Percentiles rank a stretch among this genome's conserved stretches.
Evolutionary conservation across 2,888 invertebrate species (phyloP).

Genomic region (Nomada flava): DNA sequence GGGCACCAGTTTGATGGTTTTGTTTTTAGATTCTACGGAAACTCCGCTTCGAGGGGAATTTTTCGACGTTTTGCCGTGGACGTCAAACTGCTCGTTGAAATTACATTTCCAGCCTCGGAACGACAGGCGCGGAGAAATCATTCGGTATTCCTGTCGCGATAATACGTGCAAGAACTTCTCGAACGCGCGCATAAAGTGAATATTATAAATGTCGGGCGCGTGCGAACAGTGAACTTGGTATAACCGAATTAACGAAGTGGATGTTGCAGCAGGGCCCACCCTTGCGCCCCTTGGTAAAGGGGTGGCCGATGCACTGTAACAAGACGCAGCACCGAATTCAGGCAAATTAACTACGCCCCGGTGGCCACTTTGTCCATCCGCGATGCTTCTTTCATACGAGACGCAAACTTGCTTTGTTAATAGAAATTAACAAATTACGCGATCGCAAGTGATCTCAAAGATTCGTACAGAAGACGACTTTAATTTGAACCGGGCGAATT

Average conservation of each 20-base stretch:
- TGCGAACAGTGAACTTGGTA: conserved; percentile 74
- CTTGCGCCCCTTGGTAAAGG: conserved; percentile 30
- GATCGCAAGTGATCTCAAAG: too few relatives aligned
- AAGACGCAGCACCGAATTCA: conserved; percentile 10
- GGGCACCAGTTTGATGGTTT: too few relatives aligned
- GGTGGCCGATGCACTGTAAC: conserved; percentile 4
- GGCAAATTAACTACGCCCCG: conserved; percentile 23
- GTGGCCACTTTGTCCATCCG: conserved; percentile 11
- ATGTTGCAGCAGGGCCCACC: conserved; percentile 45
- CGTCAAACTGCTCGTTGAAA: conserved; percentile 5
- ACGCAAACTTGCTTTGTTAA: background rate
- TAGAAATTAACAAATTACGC: too few relatives aligned
- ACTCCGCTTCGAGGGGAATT: background rate
- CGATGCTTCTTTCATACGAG: conserved; percentile 5
- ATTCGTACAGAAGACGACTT: too few relatives aligned
- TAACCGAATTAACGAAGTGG: conserved; percentile 74
- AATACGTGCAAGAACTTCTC: conserved; percentile 66
- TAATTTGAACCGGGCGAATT: too few relatives aligned
- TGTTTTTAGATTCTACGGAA: too few relatives aligned
- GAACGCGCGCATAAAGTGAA: conserved; percentile 69
- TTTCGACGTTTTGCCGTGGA: background rate
- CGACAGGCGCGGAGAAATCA: conserved; percentile 11
- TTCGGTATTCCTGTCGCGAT: conserved; percentile 64
- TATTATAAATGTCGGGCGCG: conserved; percentile 75
- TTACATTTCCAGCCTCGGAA: conserved; percentile 19